A percentile compares a stretch with the other conserved stretches of the same genome.
Evolutionary conservation across 1,140 invertebrate species (phyloP).

Genomic region (Drosophila sturtevanti): DNA sequence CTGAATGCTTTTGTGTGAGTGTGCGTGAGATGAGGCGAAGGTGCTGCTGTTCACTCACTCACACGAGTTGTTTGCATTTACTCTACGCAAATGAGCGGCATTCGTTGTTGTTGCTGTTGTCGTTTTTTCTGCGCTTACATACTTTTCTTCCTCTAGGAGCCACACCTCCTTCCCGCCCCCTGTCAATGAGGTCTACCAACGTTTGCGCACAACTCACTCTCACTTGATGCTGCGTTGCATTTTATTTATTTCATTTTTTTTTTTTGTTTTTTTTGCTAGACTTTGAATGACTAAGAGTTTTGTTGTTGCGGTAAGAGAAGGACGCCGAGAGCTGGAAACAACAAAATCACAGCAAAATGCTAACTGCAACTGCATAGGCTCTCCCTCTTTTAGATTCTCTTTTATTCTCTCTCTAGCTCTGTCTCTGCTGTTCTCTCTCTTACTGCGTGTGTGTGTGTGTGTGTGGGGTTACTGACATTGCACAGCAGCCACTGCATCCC

Average conservation of each 20-base stretch:
- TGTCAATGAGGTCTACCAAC: conserved; percentile 16
- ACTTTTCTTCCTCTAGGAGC: conserved; percentile 12
- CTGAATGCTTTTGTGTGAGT: conserved; percentile 31
- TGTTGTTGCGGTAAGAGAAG: conserved; percentile 44
- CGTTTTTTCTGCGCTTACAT: conserved; percentile 39
- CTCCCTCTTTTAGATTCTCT: conserved; percentile 18
- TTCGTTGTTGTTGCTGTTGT: conserved; percentile 55
- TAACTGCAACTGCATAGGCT: conserved; percentile 48
- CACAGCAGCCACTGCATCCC: conserved; percentile 46
- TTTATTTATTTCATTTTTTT: conserved; percentile 46
- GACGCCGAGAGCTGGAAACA: conserved; percentile 63
- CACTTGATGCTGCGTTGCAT: conserved; percentile 61
- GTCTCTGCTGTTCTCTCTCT: conserved; percentile 11
- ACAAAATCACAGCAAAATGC: conserved; percentile 69
- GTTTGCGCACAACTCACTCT: conserved; percentile 67
- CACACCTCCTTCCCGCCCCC: background rate
- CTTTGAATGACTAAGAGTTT: conserved; percentile 68
- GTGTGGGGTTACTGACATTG: conserved; percentile 81
- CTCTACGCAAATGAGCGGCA: conserved; percentile 77
- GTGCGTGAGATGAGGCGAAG: conserved; percentile 28
- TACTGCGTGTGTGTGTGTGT: conserved; percentile 36
- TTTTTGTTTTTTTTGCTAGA: conserved; percentile 32
- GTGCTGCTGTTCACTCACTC: conserved; percentile 15
- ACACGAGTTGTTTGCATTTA: conserved; percentile 74
- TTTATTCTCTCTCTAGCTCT: conserved; percentile 16